Evolutionary conservation across 2,888 invertebrate species (phyloP), one percentile per base, ranked within the genome.

Genomic region (Sminthurinus aureus): DNA sequence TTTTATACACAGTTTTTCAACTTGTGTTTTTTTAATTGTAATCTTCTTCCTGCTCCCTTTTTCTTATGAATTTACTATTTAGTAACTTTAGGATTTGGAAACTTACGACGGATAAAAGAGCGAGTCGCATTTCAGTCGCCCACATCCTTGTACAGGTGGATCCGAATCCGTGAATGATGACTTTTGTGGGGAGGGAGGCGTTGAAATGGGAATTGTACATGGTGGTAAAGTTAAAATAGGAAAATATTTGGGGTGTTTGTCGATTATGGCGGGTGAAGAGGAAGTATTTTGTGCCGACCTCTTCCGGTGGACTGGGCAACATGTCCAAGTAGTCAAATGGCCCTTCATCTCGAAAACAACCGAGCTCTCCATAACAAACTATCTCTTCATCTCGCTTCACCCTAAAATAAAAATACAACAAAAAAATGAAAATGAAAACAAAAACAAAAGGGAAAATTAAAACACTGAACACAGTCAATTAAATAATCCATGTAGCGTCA

Each of bases 151-250:
- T 94, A 90, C 97, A 97, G 89, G 95, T 95, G 84, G 96, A 96
- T 0, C 97, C 96, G 90, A 98, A 98, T 2, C 98, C 98, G 90
- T 98, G 98, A 0, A 97, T 96, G 89, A 98, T 95, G 85, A 98
- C 93, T 89, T 96, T 90, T 89, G 91, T 89, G 0, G 94, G 93
- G 4, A 92, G 91, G 79, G 92, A 92, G 8, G 92, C 91, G 90
- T 95, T 94, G 90, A 94, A 95, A 50, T 93, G 92, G 24, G 93
- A 92, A 93, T 93, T 77, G 75, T 82, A 84, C 84, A 85, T 84
- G 93, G 0, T 92, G 0, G 94, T 93, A 92, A 94, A 93, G 90
- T 95, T 94, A 87, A 93, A 92, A 84, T 94, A 95, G 0, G 94
- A 93, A 79, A 95, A 92, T 83, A 94, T 78, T 71, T 89, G 89